Conservation (phyloP, 2,797 vertebrate genomes). For the Cossypha caffra region DNA sequence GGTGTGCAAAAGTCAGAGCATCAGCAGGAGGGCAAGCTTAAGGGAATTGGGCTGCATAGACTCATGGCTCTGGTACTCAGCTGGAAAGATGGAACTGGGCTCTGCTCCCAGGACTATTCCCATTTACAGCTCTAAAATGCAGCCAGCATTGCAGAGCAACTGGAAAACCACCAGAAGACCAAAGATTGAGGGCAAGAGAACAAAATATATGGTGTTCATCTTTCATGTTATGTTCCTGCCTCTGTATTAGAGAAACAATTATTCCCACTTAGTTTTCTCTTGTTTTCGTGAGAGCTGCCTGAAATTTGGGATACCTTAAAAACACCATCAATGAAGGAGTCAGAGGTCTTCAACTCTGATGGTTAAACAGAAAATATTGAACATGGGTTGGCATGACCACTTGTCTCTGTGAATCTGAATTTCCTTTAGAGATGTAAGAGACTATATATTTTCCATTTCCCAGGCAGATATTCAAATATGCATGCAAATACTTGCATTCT, state of each 20-base stretch:
- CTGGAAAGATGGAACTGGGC: not conserved
- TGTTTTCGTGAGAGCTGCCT: not conserved
- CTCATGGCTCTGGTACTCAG: not conserved
- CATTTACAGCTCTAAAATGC: not conserved
- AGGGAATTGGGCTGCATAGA: not conserved
- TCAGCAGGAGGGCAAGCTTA: not conserved
- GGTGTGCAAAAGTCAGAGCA: not conserved
- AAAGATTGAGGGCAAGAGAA: not conserved
- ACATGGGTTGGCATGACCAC: accelerated
- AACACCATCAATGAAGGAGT: accelerated
- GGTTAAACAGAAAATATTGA: not conserved
- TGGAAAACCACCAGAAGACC: not conserved
- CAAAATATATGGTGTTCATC: accelerated
- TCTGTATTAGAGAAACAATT: not conserved
- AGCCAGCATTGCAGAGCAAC: not conserved
- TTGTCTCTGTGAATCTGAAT: not conserved
- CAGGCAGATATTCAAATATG: not conserved
- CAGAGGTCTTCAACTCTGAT: not conserved
- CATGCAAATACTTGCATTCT: not conserved
- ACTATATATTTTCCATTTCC: not conserved
- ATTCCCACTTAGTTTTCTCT: not conserved
- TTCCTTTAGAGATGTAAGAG: not conserved
- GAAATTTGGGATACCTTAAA: not conserved
- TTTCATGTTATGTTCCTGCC: not conserved
- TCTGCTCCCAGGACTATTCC: not conserved